Conservation (phyloP, 2,888 invertebrate species). For the Ochropleura plecta region DNA sequence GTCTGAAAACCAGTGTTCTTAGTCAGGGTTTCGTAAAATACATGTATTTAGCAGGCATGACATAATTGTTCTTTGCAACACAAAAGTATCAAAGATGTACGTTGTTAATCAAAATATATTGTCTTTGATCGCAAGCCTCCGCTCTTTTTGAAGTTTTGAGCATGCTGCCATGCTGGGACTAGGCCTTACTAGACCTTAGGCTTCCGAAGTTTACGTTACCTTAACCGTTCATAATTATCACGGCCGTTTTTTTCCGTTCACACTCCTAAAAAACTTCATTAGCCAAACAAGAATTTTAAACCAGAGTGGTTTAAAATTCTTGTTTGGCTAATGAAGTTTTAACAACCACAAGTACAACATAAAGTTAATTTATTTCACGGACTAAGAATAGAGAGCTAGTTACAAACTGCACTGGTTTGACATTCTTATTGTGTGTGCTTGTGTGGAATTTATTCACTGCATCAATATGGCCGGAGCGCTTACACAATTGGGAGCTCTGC, state of each 20-base stretch:
- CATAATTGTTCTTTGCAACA: not conserved
- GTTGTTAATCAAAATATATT: not conserved
- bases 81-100: not conserved
- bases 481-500: constrained; percentile 46
- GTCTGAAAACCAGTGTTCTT: too few species aligned
- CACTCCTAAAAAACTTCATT: not conserved
- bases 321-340: too few species aligned
- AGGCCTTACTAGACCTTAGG: too few species aligned
- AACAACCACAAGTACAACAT: constrained; percentile 42
- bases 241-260: not conserved
- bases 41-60: not conserved
- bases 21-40: too few species aligned
- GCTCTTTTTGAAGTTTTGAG: not conserved
- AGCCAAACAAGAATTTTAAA: not conserved
- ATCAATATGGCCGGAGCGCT: constrained; percentile 53
- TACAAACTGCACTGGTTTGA: constrained; percentile 35
- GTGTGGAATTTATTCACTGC: constrained; percentile 60
- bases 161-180: too few species aligned
- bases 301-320: too few species aligned
- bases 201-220: too few species aligned
- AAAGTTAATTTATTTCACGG: constrained; percentile 51
- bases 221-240: not conserved
- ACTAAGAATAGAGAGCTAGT: constrained; percentile 49
- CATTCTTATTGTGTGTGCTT: constrained; percentile 56
- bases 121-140: not conserved